phyloP scores from a whole-genome alignment of 2,113 vertebrate genomes.

The Stegostoma tigrinum region DNA sequence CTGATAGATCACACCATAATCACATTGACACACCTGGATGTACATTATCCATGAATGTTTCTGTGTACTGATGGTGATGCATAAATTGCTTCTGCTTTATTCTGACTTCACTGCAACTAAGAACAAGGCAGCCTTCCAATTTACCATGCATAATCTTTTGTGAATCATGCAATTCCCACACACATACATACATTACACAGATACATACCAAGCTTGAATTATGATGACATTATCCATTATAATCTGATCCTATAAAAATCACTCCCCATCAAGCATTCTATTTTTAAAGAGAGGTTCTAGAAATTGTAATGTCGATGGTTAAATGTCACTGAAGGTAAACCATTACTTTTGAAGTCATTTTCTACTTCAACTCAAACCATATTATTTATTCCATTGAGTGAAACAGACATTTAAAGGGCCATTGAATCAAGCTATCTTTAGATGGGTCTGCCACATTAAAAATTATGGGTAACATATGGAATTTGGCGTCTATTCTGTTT shows the following conservation, averaged over 20 bases:
- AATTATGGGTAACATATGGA: background rate
- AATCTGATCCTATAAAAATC: background rate
- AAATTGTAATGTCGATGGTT: background rate
- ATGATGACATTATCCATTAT: background rate
- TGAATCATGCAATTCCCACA: background rate
- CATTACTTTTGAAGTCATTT: background rate
- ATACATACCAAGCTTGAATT: slow-evolving; percentile 6
- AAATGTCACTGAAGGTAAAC: background rate
- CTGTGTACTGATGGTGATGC: background rate
- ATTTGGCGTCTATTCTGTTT: background rate
- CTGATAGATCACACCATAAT: slow-evolving; percentile 9
- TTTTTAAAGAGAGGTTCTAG: background rate
- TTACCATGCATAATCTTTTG: background rate
- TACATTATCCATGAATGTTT: background rate
- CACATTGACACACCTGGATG: slow-evolving; percentile 13
- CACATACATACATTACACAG: background rate
- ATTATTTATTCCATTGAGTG: background rate
- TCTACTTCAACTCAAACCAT: background rate
- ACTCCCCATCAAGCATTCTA: background rate
- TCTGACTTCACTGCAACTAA: background rate
- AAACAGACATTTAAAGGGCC: background rate
- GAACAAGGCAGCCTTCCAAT: background rate
- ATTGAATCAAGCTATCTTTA: background rate
- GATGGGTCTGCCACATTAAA: background rate
- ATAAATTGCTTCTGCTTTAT: slow-evolving; percentile 14